Evolutionary conservation across 2,888 invertebrate species (phyloP).

Genomic region (Tetramorium bicarinatum): DNA sequence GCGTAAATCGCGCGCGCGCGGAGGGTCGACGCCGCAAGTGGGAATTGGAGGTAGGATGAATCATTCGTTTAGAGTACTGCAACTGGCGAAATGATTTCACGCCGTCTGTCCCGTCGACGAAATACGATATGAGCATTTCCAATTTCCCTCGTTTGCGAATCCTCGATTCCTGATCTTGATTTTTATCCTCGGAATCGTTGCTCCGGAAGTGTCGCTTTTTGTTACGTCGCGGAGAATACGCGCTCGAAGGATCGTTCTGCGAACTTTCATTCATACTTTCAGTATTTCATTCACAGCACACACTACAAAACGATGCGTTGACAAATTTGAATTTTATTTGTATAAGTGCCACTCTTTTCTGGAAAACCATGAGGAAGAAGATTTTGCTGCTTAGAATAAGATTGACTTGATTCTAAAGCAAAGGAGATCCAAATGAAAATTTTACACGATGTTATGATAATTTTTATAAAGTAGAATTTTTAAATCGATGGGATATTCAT

Average conservation of each 20-base stretch:
- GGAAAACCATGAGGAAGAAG: background rate
- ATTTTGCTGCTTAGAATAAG: background rate
- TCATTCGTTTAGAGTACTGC: constrained; percentile 70
- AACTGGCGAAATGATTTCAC: constrained; percentile 65
- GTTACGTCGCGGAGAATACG: background rate
- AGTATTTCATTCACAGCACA: background rate
- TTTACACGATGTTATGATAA: background rate
- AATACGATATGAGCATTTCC: constrained; percentile 8
- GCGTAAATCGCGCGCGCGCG: constrained; percentile 67
- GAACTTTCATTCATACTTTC: background rate
- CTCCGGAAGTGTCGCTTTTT: background rate
- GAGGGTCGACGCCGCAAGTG: constrained; percentile 73
- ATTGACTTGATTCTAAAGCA: background rate
- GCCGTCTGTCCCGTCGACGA: constrained; percentile 21
- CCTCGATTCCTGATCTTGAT: background rate
- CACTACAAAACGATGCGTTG: background rate
- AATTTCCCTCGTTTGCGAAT: background rate
- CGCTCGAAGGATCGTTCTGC: background rate
- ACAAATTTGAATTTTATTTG: background rate
- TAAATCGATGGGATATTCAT: background rate
- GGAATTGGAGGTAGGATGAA: constrained; percentile 71
- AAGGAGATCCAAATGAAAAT: background rate
- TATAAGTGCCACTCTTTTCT: background rate
- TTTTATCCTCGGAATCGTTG: background rate
- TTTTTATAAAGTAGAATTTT: background rate